Evolutionary conservation across 1,140 invertebrate genomes (phyloP).

Genomic region (Thrips palmi): DNA sequence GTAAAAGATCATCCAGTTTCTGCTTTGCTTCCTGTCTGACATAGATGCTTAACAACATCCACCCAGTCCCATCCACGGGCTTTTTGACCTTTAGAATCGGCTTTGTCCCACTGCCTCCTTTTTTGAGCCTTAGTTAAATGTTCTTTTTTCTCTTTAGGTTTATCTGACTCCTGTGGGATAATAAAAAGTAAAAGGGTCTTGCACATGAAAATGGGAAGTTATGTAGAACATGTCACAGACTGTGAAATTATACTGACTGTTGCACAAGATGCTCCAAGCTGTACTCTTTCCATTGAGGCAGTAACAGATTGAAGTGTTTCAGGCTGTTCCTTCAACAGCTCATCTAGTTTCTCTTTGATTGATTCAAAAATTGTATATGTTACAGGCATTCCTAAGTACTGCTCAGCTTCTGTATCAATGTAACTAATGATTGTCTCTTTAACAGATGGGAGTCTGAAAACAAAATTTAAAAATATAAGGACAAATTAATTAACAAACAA

Average conservation of each 20-base stretch:
- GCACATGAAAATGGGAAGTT: not conserved
- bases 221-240: not conserved
- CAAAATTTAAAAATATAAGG: conserved; percentile 10
- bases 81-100: conserved; percentile 64
- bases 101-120: conserved; percentile 62
- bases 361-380: conserved; percentile 88
- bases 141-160: conserved; percentile 49
- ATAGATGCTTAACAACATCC: conserved; percentile 85
- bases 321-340: conserved; percentile 50
- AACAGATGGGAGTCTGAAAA: conserved; percentile 41
- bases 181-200: not conserved
- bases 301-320: conserved; percentile 28
- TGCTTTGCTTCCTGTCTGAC: conserved; percentile 55
- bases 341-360: conserved; percentile 61
- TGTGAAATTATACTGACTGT: not conserved
- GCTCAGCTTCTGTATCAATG: conserved; percentile 50
- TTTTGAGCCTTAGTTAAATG: conserved; percentile 85
- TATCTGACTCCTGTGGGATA: conserved; percentile 20
- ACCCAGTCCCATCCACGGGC: conserved; percentile 87
- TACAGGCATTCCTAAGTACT: conserved; percentile 76
- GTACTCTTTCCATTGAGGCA: not conserved
- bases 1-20: no score
- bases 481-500: conserved; percentile 10
- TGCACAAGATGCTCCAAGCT: conserved; percentile 8
- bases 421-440: conserved; percentile 49